phyloP scores from a whole-genome alignment of 2,113 vertebrate genomes.

The Hystrix cristata region DNA sequence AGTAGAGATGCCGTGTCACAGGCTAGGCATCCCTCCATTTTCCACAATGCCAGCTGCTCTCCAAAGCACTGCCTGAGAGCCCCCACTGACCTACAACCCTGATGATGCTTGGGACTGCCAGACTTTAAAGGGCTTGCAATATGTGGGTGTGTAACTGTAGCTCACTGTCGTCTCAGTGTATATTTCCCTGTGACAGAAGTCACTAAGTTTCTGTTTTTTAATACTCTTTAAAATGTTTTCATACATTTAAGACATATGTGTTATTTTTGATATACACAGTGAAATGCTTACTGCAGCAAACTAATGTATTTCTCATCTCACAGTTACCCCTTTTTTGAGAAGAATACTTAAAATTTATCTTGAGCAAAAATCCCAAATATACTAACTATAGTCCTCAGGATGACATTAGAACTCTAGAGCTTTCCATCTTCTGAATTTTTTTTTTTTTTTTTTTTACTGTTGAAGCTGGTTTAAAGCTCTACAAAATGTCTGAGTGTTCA shows the following conservation, averaged over 20 bases:
- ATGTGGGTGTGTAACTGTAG: background rate
- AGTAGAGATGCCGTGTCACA: background rate
- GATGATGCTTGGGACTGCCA: background rate
- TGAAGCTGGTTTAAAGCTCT: conserved; percentile 19
- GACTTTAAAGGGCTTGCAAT: background rate
- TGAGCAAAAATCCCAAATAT: background rate
- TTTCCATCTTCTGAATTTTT: background rate
- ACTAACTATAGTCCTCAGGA: background rate
- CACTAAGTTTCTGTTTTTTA: background rate
- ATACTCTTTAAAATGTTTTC: background rate
- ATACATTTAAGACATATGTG: background rate
- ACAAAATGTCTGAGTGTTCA: conserved; percentile 25
- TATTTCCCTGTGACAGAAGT: background rate
- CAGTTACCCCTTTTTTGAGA: background rate
- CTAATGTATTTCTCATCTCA: background rate
- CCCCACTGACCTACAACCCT: background rate
- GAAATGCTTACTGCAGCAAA: background rate
- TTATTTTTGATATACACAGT: background rate
- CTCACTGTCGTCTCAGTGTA: background rate
- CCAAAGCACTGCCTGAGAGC: background rate
- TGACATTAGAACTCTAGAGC: background rate
- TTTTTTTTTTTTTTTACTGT: conserved; percentile 1
- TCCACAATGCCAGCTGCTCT: background rate
- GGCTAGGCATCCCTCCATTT: background rate
- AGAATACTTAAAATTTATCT: background rate